phyloP scores from a whole-genome alignment of 2,797 vertebrate species.

The Syngnathus rostellatus region DNA sequence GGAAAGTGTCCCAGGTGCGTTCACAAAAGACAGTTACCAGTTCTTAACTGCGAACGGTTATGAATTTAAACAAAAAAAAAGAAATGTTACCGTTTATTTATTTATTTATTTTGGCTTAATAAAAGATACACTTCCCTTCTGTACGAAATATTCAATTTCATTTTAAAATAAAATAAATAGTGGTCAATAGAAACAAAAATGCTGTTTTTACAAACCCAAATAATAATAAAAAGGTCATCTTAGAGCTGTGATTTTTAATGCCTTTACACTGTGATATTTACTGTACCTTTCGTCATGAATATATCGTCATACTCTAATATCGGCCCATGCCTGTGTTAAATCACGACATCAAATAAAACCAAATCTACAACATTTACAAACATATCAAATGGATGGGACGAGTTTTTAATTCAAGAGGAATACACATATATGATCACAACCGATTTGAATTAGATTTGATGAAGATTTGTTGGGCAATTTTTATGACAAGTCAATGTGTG shows the following conservation, averaged over 20 bases:
- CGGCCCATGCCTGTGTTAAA: not conserved
- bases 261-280: too few relatives aligned
- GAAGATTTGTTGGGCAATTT: not conserved
- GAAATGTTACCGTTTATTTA: too few relatives aligned
- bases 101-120: too few relatives aligned
- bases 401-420: not conserved
- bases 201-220: too few relatives aligned
- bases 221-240: too few relatives aligned
- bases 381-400: not conserved
- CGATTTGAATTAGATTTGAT: not conserved
- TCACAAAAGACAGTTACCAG: not conserved
- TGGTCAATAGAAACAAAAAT: too few relatives aligned
- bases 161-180: too few relatives aligned
- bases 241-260: too few relatives aligned
- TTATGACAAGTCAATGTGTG: not conserved
- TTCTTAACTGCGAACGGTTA: not conserved
- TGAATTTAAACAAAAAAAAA: not conserved
- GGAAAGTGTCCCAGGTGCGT: conserved; percentile 88
- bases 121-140: too few relatives aligned
- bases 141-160: too few relatives aligned
- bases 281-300: too few relatives aligned
- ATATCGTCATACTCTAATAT: too few relatives aligned
- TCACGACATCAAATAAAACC: not conserved
- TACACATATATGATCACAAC: not conserved
- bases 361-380: not conserved